These are phyloP conservation scores for Drosophila bocqueti DNA, from an alignment of 1,140 invertebrate genomes.

Conservation along the genomic window DNA sequence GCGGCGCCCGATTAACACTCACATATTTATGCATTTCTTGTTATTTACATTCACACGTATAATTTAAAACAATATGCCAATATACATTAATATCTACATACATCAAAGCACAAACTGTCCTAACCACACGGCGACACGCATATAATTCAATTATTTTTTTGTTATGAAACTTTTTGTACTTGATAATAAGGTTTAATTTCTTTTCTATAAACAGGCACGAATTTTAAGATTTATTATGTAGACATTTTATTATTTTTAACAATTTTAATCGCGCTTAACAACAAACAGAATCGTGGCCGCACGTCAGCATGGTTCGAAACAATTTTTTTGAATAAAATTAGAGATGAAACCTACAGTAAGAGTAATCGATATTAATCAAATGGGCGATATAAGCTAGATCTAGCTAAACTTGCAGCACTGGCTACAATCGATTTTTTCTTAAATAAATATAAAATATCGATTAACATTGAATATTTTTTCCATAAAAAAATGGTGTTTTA, in stretches of 20 bases:
- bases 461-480: too few species aligned
- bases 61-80: slow-evolving; percentile 1
- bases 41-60: slow-evolving; percentile 32
- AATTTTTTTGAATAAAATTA: background rate
- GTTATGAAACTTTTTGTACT: slow-evolving; percentile 19
- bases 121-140: slow-evolving; percentile 1
- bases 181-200: background rate
- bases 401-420: too few species aligned
- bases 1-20: slow-evolving; percentile 19
- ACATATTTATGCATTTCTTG: slow-evolving; percentile 19
- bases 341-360: background rate
- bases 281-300: slow-evolving; percentile 4
- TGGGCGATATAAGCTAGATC: too few species aligned
- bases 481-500: too few species aligned
- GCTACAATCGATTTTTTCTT: too few species aligned
- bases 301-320: slow-evolving; percentile 12
- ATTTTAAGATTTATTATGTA: background rate
- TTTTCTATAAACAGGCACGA: background rate
- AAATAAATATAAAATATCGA: too few species aligned
- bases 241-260: background rate
- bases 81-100: slow-evolving; percentile 35
- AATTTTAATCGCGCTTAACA: background rate
- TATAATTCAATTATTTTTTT: slow-evolving; percentile 1
- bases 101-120: slow-evolving; percentile 40
- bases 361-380: too few species aligned